Evolutionary conservation across 2,797 vertebrate species (phyloP).

Genomic region (Poecilia wingei): DNA sequence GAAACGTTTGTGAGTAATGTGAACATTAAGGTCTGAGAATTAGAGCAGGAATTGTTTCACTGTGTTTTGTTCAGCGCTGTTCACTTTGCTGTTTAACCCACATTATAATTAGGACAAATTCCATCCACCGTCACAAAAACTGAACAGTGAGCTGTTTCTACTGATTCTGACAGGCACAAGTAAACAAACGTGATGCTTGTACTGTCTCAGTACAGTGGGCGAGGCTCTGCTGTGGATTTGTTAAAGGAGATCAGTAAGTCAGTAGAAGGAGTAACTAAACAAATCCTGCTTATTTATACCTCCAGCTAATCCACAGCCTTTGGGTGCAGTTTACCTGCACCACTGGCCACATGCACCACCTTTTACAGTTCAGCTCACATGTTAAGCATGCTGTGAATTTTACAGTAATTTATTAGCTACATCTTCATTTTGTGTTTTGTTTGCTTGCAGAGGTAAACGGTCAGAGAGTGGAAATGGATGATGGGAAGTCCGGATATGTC

Average conservation of each 20-base stretch:
- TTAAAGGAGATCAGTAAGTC: slow-evolving; percentile 70
- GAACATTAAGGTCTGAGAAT: slow-evolving; percentile 1
- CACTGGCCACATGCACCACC: slow-evolving; percentile 38
- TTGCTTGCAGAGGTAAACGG: slow-evolving; percentile 77
- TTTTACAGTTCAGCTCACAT: slow-evolving; percentile 53
- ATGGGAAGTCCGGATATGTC: slow-evolving; percentile 87
- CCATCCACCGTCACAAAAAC: slow-evolving; percentile 7
- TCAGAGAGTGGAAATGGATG: slow-evolving; percentile 91
- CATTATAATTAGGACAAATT: background rate
- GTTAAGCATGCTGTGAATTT: slow-evolving; percentile 24
- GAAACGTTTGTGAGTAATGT: background rate
- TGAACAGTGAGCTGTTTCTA: background rate
- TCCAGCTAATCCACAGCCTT: slow-evolving; percentile 65
- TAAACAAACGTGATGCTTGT: slow-evolving; percentile 43
- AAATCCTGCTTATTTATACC: slow-evolving; percentile 74
- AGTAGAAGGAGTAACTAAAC: slow-evolving; percentile 63
- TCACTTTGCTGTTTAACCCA: background rate
- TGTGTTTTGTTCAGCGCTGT: slow-evolving; percentile 4
- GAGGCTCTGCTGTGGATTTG: slow-evolving; percentile 59
- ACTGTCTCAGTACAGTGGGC: background rate
- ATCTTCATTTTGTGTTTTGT: background rate
- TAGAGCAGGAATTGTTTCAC: slow-evolving; percentile 35
- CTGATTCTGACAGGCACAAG: slow-evolving; percentile 16
- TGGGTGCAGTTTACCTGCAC: slow-evolving; percentile 48
- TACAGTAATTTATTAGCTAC: background rate